Conservation (phyloP, 2,797 vertebrate species). For the Gadopsis bispinosus region DNA sequence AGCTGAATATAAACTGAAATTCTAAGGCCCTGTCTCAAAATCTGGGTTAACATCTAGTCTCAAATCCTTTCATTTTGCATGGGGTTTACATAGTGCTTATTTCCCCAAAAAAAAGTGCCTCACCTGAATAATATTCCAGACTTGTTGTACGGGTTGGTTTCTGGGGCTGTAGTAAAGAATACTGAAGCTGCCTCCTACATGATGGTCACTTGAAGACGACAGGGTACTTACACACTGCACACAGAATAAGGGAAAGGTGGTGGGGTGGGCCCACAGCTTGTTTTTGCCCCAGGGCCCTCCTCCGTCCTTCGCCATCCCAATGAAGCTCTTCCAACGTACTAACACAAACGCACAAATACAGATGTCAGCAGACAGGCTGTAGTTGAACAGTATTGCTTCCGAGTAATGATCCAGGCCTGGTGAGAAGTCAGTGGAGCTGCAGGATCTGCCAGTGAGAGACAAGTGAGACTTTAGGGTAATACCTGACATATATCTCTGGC, state of each 20-base stretch:
- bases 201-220: not conserved
- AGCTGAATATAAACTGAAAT: not conserved
- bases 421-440: constrained; percentile 1
- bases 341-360: not conserved
- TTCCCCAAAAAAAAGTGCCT: not conserved
- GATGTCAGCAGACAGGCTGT: not conserved
- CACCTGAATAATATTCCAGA: not conserved
- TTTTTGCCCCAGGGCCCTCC: not conserved
- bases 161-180: not conserved
- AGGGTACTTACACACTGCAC: not conserved
- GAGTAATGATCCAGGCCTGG: constrained; percentile 9
- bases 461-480: constrained; percentile 21
- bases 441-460: constrained; percentile 12
- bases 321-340: constrained; percentile 8
- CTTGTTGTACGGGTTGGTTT: not conserved
- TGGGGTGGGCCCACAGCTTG: not conserved
- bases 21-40: not conserved
- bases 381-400: constrained; percentile 1
- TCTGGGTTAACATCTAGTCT: not conserved
- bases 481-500: constrained; percentile 5
- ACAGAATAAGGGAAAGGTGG: not conserved
- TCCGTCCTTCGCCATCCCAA: not conserved
- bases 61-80: too few species aligned
- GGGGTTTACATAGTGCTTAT: not conserved
- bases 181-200: not conserved